Evolutionary conservation across 2,888 invertebrate species (phyloP).

Genomic region (Pyrgus malvae): DNA sequence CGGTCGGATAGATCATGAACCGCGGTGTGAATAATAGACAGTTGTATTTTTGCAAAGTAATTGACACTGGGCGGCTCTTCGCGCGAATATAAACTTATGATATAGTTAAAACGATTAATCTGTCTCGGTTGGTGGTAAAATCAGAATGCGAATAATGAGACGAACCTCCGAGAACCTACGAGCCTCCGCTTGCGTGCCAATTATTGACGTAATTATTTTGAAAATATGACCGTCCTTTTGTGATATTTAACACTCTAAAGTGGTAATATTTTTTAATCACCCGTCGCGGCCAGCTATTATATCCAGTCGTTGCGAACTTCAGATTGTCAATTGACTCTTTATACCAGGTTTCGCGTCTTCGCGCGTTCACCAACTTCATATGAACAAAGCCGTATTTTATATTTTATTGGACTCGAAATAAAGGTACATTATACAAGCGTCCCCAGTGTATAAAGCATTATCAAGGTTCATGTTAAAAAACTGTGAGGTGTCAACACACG

Average conservation of each 20-base stretch:
- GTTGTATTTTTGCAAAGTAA: constrained; percentile 72
- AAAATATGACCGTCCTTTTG: constrained; percentile 74
- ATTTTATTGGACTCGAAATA: constrained; percentile 14
- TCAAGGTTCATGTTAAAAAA: not conserved
- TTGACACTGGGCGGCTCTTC: constrained; percentile 66
- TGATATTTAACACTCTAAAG: constrained; percentile 70
- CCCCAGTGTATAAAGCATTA: not conserved
- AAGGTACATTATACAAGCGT: constrained; percentile 16
- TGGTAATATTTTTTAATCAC: constrained; percentile 69
- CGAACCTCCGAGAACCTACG: constrained; percentile 49
- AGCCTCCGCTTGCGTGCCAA: constrained; percentile 70
- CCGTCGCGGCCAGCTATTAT: constrained; percentile 53
- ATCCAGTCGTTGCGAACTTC: constrained; percentile 51
- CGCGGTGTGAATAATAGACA: constrained; percentile 65
- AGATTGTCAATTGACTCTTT: constrained; percentile 68
- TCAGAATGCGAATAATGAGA: constrained; percentile 71
- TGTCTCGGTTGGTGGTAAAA: constrained; percentile 78
- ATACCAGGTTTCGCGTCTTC: constrained; percentile 44
- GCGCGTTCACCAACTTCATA: constrained; percentile 37
- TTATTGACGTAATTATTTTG: constrained; percentile 80
- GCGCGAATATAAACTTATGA: constrained; percentile 70
- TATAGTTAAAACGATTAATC: constrained; percentile 79
- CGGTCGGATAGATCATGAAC: constrained; percentile 23
- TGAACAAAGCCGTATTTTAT: constrained; percentile 14
- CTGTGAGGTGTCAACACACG: not conserved